Conservation (phyloP, 2,888 invertebrate genomes). For the Agrotis segetum region DNA sequence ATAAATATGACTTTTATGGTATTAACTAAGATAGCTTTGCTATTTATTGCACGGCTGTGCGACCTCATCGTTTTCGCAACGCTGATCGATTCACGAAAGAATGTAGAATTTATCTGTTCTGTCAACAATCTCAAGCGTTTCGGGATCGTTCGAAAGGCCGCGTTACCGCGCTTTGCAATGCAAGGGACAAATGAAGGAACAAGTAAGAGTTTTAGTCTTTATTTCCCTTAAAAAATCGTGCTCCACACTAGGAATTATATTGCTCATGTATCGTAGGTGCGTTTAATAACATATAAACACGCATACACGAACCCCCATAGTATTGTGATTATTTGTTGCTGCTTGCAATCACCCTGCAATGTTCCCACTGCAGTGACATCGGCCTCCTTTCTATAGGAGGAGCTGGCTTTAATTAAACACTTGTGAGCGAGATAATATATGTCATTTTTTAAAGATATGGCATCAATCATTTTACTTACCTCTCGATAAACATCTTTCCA, state of each 20-base stretch:
- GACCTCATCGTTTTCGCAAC: background rate
- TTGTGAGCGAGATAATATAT: no score
- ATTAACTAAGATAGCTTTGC: background rate
- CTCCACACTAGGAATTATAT: no score
- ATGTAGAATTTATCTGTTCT: background rate
- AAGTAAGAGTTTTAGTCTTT: no score
- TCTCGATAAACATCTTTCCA: conserved; percentile 33
- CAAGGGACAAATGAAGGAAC: no score
- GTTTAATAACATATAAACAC: no score
- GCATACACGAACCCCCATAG: no score
- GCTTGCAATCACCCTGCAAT: background rate
- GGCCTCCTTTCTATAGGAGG: no score
- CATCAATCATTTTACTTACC: background rate
- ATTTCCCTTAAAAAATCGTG: no score
- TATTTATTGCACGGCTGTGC: background rate
- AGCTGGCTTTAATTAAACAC: background rate
- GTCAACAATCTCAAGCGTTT: background rate
- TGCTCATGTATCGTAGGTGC: no score
- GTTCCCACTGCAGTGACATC: background rate
- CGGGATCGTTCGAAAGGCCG: no score
- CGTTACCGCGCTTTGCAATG: no score
- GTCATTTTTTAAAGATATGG: background rate
- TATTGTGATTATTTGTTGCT: no score
- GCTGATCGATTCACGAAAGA: background rate
- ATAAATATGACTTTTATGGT: background rate